A percentile compares a stretch with the other conserved stretches of the same genome.
These are phyloP conservation scores for honey bee (Apis mellifera) DNA, from an alignment of 1,140 invertebrate genomes.

Conservation along the genomic window Amel_HAv3.1 CM009939.2:8607001-8607500, in stretches of 20 bases:
- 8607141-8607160: conserved; percentile 15
- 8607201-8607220: conserved; percentile 22
- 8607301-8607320: conserved; percentile 5
- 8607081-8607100: conserved; percentile 16
- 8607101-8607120: not conserved
- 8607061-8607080: conserved; percentile 39
- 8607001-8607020: conserved; percentile 20
- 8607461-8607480: not conserved
- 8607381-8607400: conserved; percentile 79
- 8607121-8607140: conserved; percentile 14
- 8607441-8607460: conserved; percentile 79
- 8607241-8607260: conserved; percentile 64
- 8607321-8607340: conserved; percentile 3
- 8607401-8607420: conserved; percentile 82
- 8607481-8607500: not conserved
- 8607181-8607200: not conserved
- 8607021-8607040: conserved; percentile 25
- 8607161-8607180: conserved; percentile 21
- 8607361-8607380: conserved; percentile 69
- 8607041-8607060: conserved; percentile 30
- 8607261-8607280: conserved; percentile 79
- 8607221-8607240: conserved; percentile 10
- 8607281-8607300: conserved; percentile 68
- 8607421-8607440: conserved; percentile 81
- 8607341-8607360: conserved; percentile 2